phyloP scores from a whole-genome alignment of 2,797 vertebrate genomes.

The Octomys mimax region DNA sequence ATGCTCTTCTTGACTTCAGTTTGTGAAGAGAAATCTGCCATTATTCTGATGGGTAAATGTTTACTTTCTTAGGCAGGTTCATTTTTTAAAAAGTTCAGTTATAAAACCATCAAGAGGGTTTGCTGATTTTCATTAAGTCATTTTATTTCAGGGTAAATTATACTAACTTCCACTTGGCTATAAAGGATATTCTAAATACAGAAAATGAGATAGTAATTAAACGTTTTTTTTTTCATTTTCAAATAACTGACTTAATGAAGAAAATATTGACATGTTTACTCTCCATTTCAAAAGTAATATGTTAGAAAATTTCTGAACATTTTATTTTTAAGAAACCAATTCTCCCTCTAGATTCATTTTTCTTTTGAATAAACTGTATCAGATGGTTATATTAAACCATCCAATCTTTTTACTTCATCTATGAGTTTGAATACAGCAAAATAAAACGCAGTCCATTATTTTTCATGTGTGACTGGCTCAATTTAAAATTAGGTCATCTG shows the following conservation, averaged over 20 bases:
- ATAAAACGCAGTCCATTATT: constrained; percentile 26
- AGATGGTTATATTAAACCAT: background rate
- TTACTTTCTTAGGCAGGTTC: constrained; percentile 2
- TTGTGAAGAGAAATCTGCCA: no score
- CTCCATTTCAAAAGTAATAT: constrained; percentile 13
- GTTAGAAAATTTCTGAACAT: background rate
- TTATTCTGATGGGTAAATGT: no score
- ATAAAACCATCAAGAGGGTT: constrained; percentile 5
- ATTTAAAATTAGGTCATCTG: background rate
- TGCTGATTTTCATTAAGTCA: constrained; percentile 47
- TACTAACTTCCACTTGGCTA: constrained; percentile 39
- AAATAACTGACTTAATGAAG: constrained; percentile 23
- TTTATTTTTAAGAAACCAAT: background rate
- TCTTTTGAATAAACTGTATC: background rate
- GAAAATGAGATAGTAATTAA: constrained; percentile 36
- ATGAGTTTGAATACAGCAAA: background rate
- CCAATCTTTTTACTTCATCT: background rate
- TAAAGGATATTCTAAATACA: constrained; percentile 35
- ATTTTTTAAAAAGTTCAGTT: constrained; percentile 58
- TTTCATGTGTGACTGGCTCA: background rate
- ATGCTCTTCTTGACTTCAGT: no score
- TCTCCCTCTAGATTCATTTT: background rate
- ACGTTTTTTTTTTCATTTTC: constrained; percentile 43
- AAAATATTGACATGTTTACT: constrained; percentile 23
- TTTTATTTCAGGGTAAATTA: constrained; percentile 59